Base-by-base conservation (phyloP, 2,797 vertebrate genomes). In the Enteromius fasciolatus region DNA sequence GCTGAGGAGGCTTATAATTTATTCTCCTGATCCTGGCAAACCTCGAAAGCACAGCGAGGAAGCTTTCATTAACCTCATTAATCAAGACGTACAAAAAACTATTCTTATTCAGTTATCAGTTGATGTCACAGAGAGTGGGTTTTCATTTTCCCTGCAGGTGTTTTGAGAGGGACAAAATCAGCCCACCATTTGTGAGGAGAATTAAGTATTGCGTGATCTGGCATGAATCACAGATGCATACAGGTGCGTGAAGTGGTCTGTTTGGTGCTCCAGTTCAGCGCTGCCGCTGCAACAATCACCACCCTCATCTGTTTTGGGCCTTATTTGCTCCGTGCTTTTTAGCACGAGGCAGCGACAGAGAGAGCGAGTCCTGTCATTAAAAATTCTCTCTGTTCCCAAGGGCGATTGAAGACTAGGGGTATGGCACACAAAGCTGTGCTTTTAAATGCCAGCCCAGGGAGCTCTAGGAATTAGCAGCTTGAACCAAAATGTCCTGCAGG, bases 381-480 rank as follows among this genome's bases (percentile, higher is more conserved):
- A 78, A 80, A 93, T 93, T 93, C 93, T 92, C 88, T 93, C 79
- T 93, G 91, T 91, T 89, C 79, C 54, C 67, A 73, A 70, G 61
- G 76, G 57, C 77, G 83, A 86, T 87, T 91, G 89, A 91, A 93
- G 89, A 89, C 84, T 90, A 82, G 75, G 81, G 84, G 31, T 64
- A 80, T 75, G 84, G 84, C 78, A 83, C 88, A 90, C 84, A 83
- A 87, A 90, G 87, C 74, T 52, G 25, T 59, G 48, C 70, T 77
- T 88, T 86, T 89, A 88, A 90, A 89, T 89, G 87, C 87, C 88
- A 90, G 59, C 83, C 82, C 70, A 61, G 75, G 79, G 83, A 87
- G 79, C 76, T 84, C 54, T 81, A 59, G 33, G 82, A 81, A 83
- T 83, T 85, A 83, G 67, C 81, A 59, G 76, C 81, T 76, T 50